Conservation (phyloP, 2,888 invertebrate genomes). For the Synanthedon vespiformis region DNA sequence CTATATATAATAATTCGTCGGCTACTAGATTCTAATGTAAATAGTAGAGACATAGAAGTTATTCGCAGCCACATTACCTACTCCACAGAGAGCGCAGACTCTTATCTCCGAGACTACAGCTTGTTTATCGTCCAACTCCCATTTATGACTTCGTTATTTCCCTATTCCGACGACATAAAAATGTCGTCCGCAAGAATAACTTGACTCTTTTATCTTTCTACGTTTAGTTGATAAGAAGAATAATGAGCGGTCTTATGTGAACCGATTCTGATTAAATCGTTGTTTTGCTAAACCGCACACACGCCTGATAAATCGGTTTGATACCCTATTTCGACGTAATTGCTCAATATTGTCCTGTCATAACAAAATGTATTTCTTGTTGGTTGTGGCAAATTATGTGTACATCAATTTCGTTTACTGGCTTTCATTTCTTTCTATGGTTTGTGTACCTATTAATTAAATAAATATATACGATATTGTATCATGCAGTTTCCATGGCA, state of each 20-base stretch:
- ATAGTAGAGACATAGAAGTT: constrained; percentile 6
- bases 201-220: constrained; percentile 48
- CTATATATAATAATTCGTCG: too few species aligned
- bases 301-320: constrained; percentile 29
- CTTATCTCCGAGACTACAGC: constrained; percentile 52
- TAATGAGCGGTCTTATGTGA: constrained; percentile 55
- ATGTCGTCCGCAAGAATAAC: constrained; percentile 59
- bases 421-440: too few species aligned
- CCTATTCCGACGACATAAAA: constrained; percentile 65
- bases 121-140: constrained; percentile 61
- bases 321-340: too few species aligned
- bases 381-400: too few species aligned
- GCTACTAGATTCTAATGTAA: background rate
- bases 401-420: too few species aligned
- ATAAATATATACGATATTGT: too few species aligned
- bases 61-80: constrained; percentile 35
- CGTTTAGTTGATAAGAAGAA: constrained; percentile 56
- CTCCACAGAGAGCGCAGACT: constrained; percentile 20
- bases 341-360: too few species aligned
- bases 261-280: constrained; percentile 53
- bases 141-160: constrained; percentile 66
- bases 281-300: constrained; percentile 25
- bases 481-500: too few species aligned
- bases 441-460: too few species aligned
- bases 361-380: too few species aligned